Conservation (phyloP, 1,140 invertebrate species). For the Heliconius melpomene region DNA sequence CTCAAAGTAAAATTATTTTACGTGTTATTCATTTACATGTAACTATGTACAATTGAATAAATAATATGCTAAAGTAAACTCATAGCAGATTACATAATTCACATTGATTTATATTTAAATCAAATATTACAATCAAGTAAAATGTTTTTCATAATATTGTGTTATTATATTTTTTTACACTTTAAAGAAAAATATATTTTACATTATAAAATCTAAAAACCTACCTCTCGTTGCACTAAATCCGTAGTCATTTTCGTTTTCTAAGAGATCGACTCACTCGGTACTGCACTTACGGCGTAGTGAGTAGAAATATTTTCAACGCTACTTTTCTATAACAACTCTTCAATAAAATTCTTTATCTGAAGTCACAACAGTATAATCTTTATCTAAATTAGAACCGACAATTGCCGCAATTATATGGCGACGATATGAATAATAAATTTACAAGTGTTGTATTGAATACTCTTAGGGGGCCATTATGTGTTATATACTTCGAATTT, state of each 20-base stretch:
- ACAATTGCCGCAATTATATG: slow-evolving; percentile 57
- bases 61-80: background rate
- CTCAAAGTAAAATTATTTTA: background rate
- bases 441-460: slow-evolving; percentile 46
- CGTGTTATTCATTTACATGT: background rate
- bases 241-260: slow-evolving; percentile 52
- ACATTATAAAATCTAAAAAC: slow-evolving; percentile 7
- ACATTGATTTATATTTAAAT: background rate
- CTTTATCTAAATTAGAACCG: slow-evolving; percentile 72
- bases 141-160: background rate
- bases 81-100: background rate
- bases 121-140: background rate
- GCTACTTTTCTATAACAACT: slow-evolving; percentile 59
- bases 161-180: background rate
- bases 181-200: background rate
- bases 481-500: slow-evolving; percentile 30
- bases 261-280: slow-evolving; percentile 37
- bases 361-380: slow-evolving; percentile 62
- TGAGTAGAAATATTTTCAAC: slow-evolving; percentile 47
- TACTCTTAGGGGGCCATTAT: slow-evolving; percentile 46
- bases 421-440: slow-evolving; percentile 54
- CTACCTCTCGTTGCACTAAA: slow-evolving; percentile 56
- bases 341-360: slow-evolving; percentile 72
- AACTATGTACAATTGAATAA: background rate
- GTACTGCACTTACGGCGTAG: slow-evolving; percentile 50